These are phyloP conservation scores for Cordilura impudica DNA, from an alignment of 2,888 invertebrate species.

Conservation along the genomic window DNA sequence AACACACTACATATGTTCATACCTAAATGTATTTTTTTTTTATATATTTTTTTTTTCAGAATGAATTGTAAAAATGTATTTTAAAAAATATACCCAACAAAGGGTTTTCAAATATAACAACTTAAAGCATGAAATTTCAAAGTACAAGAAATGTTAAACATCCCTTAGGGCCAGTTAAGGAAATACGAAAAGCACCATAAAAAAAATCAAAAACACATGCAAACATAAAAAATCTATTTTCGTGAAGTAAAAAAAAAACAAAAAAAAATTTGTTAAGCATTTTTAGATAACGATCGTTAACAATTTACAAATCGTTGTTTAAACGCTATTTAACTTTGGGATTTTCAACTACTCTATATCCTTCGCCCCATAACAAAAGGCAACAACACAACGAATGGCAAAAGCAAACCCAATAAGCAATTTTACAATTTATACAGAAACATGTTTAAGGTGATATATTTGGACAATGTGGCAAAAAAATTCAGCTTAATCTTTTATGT, in stretches of 20 bases:
- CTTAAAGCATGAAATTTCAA: not conserved
- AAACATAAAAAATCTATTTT: slow-evolving; percentile 25
- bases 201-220: slow-evolving; percentile 36
- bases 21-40: too few relatives aligned
- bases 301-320: slow-evolving; percentile 77
- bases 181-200: slow-evolving; percentile 36
- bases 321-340: slow-evolving; percentile 69
- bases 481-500: too few relatives aligned
- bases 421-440: too few relatives aligned
- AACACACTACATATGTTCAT: not conserved
- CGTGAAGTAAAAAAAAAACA: not conserved
- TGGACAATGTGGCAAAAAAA: not conserved
- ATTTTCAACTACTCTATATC: slow-evolving; percentile 56
- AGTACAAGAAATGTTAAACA: slow-evolving; percentile 44
- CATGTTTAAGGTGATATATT: too few relatives aligned
- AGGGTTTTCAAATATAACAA: slow-evolving; percentile 9
- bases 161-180: slow-evolving; percentile 40
- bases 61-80: not conserved
- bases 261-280: slow-evolving; percentile 66
- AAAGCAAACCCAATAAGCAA: slow-evolving; percentile 29
- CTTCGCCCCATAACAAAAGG: slow-evolving; percentile 9
- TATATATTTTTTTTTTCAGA: not conserved
- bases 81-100: not conserved
- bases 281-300: slow-evolving; percentile 74
- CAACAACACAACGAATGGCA: not conserved